A percentile compares a stretch with the other conserved stretches of the same genome.
phyloP scores from a whole-genome alignment of 2,113 vertebrate genomes.

The Toxostoma redivivum region DNA sequence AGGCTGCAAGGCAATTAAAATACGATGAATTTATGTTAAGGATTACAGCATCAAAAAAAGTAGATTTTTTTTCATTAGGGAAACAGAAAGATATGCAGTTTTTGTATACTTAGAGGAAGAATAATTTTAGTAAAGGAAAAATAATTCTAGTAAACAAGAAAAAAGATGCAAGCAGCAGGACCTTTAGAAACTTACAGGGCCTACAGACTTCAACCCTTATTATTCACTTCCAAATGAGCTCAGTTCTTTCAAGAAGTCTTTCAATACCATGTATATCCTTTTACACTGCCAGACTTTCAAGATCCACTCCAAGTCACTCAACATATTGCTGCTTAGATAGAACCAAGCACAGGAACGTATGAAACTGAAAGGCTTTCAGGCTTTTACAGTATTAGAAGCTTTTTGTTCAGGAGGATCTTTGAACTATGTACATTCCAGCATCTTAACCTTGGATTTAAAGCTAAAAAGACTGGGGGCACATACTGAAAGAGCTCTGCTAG shows the following conservation, averaged over 20 bases:
- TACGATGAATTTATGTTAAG: background rate
- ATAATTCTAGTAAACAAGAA: background rate
- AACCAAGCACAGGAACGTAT: background rate
- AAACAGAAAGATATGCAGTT: background rate
- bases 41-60: background rate
- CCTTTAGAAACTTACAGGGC: background rate
- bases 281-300: background rate
- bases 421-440: background rate
- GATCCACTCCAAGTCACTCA: background rate
- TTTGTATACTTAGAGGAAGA: background rate
- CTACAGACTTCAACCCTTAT: background rate
- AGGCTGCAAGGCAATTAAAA: background rate
- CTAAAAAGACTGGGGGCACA: background rate
- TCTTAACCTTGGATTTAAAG: slow-evolving; percentile 35
- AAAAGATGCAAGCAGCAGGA: background rate
- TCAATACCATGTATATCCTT: background rate
- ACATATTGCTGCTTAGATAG: background rate
- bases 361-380: background rate
- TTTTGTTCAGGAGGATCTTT: slow-evolving; percentile 16
- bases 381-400: background rate
- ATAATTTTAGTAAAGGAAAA: background rate
- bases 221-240: background rate
- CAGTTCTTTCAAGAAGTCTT: background rate
- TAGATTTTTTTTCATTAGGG: background rate
- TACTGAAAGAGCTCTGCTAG: background rate